Evolutionary conservation across 2,113 vertebrate species (phyloP).

Genomic region (Scopus umbretta): DNA sequence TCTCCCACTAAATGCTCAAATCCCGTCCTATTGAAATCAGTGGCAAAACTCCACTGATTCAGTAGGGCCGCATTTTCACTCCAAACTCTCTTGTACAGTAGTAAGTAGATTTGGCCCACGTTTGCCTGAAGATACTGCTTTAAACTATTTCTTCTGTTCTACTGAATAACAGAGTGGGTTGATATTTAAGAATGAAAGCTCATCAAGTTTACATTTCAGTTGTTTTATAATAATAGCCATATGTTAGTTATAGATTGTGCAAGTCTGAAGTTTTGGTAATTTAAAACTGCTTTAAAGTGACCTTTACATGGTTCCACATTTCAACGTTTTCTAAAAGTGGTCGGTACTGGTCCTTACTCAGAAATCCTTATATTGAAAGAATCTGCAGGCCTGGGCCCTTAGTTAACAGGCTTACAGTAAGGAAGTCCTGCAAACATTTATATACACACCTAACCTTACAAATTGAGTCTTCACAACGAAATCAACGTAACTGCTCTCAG

Average conservation of each 20-base stretch:
- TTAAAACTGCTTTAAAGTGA: constrained; percentile 57
- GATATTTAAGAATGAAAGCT: constrained; percentile 55
- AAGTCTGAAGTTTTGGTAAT: constrained; percentile 55
- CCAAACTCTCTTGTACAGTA: not conserved
- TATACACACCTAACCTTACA: not conserved
- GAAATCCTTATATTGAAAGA: not conserved
- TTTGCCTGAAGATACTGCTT: constrained; percentile 33
- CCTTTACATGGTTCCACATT: constrained; percentile 57
- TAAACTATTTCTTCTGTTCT: constrained; percentile 36
- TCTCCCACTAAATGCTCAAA: not conserved
- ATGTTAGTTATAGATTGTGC: constrained; percentile 30
- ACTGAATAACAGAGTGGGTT: constrained; percentile 16
- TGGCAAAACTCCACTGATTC: not conserved
- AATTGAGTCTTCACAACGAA: not conserved
- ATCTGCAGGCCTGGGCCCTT: not conserved
- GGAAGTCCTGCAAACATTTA: not conserved
- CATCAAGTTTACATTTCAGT: constrained; percentile 44
- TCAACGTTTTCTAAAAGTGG: constrained; percentile 47
- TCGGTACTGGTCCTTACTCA: not conserved
- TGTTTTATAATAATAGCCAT: constrained; percentile 51
- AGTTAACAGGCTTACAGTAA: not conserved
- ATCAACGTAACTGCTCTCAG: not conserved
- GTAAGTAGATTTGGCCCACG: not conserved
- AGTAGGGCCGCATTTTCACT: not conserved
- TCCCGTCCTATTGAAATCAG: not conserved